Base-by-base conservation (phyloP, 2,888 invertebrate species). In the Mesorhabditis sp. region DNA sequence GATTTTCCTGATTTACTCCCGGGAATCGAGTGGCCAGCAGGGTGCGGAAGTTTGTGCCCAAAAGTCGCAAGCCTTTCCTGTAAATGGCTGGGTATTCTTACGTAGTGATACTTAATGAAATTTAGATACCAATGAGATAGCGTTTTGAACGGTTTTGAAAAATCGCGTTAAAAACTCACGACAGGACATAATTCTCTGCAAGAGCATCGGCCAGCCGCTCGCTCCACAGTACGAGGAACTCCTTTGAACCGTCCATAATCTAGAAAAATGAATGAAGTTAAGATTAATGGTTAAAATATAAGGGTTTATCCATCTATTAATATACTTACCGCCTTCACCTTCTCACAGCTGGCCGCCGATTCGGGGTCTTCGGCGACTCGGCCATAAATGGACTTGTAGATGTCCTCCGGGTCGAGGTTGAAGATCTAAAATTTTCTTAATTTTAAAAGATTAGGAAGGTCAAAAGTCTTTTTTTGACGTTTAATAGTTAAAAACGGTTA, bases 161-260 rank as follows among this genome's bases (percentile, higher is more conserved):
- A 50, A 13, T 50, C 58, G 7, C 1, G n/a, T n/a, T 50, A 15
- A 45, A 5, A 62, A 64, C 76, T 66, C 28, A 77, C 71, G 80
- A 76, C 42, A 81, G 66, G 45, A 72, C 67, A 63, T 74, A 72
- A 42, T 72, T 74, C 68, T 70, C 70, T 42, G 78, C 69, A 42
- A 81, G 65, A 4, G 77, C 69, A 62, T 77, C 72, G 67, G 73
- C 74, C 43, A 82, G 72, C 13, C 72, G 50, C 45, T 77, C 76
- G 45, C 78, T 77, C 77, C 80, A 80, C 13, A 74, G 70, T 43
- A 77, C 77, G 45, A 82, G 71, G 68, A 82, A 82, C 13, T 67
- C 64, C 62, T 80, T 76, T 28, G 79, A 77, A 6, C 67, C 62
- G 28, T 79, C 78, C 61, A 82, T 70, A n/a, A 81, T 74, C 67